These are phyloP conservation scores for Diachasma alloeum DNA, from an alignment of 1,140 invertebrate species.

Conservation along the genomic window DNA sequence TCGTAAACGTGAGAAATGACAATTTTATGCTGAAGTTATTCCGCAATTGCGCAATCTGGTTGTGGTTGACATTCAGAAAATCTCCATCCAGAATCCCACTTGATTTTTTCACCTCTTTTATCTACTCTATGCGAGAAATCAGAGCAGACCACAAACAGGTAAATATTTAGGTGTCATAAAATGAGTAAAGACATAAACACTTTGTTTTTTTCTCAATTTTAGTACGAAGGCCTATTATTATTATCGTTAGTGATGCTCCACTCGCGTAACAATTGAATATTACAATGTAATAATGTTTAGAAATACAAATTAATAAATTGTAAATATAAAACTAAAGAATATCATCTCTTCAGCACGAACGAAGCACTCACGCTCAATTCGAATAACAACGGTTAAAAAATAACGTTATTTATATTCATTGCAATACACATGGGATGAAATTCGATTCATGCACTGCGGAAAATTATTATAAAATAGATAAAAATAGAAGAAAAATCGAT, in stretches of 20 bases:
- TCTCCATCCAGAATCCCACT: no score
- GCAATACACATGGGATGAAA: neutral
- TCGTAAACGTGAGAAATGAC: no score
- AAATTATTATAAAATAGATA: neutral
- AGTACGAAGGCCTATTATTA: slow-evolving; percentile 38
- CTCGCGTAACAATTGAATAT: slow-evolving; percentile 40
- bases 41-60: no score
- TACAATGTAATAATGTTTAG: slow-evolving; percentile 21
- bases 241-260: slow-evolving; percentile 46
- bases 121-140: no score
- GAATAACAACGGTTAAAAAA: neutral
- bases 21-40: no score
- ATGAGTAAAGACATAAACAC: neutral
- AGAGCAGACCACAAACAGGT: neutral
- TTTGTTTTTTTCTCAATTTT: slow-evolving; percentile 21
- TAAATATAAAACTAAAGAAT: slow-evolving; percentile 12
- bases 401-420: neutral
- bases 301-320: slow-evolving; percentile 26
- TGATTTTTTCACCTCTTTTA: no score
- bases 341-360: slow-evolving; percentile 4
- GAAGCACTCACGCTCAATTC: neutral
- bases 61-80: no score
- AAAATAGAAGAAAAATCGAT: neutral
- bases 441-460: neutral
- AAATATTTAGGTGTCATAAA: neutral